These are phyloP conservation scores for Coracias cyanogaster DNA, from an alignment of 2,797 vertebrate genomes.

Conservation along the genomic window DNA sequence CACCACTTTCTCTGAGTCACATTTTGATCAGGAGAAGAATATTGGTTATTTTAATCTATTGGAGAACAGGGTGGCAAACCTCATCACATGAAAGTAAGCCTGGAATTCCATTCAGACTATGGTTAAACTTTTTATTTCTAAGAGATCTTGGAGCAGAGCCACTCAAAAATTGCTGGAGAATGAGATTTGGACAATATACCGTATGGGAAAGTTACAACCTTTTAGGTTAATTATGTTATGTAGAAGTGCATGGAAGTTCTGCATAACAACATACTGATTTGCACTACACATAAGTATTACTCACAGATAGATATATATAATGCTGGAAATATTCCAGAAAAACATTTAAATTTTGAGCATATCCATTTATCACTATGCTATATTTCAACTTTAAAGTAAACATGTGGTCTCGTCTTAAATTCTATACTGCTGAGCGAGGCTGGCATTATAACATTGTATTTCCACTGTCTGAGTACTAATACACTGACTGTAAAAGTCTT, in stretches of 20 bases:
- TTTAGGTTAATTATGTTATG: background rate
- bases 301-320: background rate
- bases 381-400: background rate
- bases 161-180: background rate
- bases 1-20: background rate
- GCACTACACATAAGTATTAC: background rate
- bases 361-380: background rate
- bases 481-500: background rate
- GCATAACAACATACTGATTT: background rate
- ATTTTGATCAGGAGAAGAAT: background rate
- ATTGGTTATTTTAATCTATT: background rate
- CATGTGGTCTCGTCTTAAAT: background rate
- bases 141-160: background rate
- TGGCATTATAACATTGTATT: background rate
- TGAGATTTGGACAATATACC: background rate
- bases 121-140: background rate
- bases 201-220: background rate
- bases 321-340: background rate
- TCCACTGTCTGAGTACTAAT: background rate
- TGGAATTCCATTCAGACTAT: background rate
- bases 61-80: background rate
- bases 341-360: background rate
- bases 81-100: background rate
- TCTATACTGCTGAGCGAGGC: fast-evolving
- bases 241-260: background rate